Evolutionary conservation across 2,888 invertebrate species (phyloP).

Genomic region (Phalera bucephala): DNA sequence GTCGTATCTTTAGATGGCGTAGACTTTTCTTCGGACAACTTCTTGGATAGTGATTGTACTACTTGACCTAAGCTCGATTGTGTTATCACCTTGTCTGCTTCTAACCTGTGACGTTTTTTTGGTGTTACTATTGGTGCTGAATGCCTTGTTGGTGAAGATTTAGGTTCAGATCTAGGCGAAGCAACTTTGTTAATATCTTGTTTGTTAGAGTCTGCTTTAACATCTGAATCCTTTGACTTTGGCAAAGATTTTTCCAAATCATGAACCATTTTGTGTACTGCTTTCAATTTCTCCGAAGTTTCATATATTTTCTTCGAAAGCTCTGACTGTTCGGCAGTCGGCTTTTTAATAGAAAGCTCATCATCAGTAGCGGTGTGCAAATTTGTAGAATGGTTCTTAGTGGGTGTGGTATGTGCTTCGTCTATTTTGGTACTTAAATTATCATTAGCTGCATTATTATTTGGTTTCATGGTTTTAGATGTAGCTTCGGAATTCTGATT

Average conservation of each 20-base stretch:
- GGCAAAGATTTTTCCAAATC: conserved; percentile 73
- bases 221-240: conserved; percentile 64
- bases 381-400: conserved; percentile 43
- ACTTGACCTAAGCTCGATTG: conserved; percentile 71
- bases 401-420: conserved; percentile 39
- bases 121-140: conserved; percentile 85
- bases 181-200: conserved; percentile 55
- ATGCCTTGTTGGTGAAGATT: conserved; percentile 61
- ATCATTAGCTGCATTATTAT: conserved; percentile 34
- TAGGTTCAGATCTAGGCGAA: conserved; percentile 65
- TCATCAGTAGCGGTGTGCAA: conserved; percentile 50
- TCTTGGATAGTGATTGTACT: conserved; percentile 76
- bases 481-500: conserved; percentile 35
- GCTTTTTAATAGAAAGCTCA: conserved; percentile 64
- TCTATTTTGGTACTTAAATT: conserved; percentile 41
- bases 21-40: conserved; percentile 70
- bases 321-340: conserved; percentile 70
- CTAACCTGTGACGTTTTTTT: conserved; percentile 88
- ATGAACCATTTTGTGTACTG: conserved; percentile 75
- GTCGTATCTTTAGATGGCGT: conserved; percentile 48
- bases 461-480: conserved; percentile 42
- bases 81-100: conserved; percentile 77
- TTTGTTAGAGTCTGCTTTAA: conserved; percentile 54
- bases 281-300: conserved; percentile 77
- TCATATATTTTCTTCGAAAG: conserved; percentile 78